Conservation (phyloP, 64 coral and sea anemone genomes). For the Pocillopora damicornis region DNA sequence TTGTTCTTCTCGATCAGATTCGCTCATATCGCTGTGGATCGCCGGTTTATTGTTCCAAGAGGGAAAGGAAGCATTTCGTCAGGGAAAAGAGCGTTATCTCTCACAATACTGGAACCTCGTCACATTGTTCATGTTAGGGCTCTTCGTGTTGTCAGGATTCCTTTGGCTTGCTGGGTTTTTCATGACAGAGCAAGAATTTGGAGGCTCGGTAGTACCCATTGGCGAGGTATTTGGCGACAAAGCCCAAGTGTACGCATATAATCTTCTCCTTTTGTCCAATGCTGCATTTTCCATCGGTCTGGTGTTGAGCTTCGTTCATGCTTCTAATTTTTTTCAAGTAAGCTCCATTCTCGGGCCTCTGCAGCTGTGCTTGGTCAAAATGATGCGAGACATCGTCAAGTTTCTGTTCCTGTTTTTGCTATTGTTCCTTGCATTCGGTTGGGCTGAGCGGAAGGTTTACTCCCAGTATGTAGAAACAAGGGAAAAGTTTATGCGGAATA, state of each 20-base stretch:
- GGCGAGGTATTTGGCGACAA: background rate
- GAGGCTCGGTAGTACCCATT: constrained; percentile 15
- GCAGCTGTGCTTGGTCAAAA: constrained; percentile 63
- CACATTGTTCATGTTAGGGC: constrained; percentile 59
- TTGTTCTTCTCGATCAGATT: constrained; percentile 37
- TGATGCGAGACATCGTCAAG: constrained; percentile 76
- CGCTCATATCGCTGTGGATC: constrained; percentile 66
- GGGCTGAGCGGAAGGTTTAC: constrained; percentile 76
- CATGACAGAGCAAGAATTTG: background rate
- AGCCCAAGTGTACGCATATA: background rate
- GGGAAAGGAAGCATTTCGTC: constrained; percentile 56
- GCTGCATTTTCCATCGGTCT: constrained; percentile 62
- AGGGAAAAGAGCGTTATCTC: constrained; percentile 74
- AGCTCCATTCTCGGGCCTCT: constrained; percentile 66
- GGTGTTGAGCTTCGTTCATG: constrained; percentile 55
- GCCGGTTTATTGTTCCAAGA: constrained; percentile 65
- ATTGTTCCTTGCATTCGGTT: constrained; percentile 67
- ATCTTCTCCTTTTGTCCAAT: constrained; percentile 65
- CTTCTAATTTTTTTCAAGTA: constrained; percentile 71
- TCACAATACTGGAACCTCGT: constrained; percentile 79
- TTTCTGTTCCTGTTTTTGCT: constrained; percentile 83
- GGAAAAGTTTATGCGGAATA: constrained; percentile 27
- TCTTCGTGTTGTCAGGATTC: constrained; percentile 60
- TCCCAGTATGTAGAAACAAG: constrained; percentile 71
- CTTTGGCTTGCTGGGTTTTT: constrained; percentile 66